Evolutionary conservation across 2,113 vertebrate genomes (phyloP), one percentile per base, ranked within the genome.

Genomic region (Oncorhynchus nerka): DNA sequence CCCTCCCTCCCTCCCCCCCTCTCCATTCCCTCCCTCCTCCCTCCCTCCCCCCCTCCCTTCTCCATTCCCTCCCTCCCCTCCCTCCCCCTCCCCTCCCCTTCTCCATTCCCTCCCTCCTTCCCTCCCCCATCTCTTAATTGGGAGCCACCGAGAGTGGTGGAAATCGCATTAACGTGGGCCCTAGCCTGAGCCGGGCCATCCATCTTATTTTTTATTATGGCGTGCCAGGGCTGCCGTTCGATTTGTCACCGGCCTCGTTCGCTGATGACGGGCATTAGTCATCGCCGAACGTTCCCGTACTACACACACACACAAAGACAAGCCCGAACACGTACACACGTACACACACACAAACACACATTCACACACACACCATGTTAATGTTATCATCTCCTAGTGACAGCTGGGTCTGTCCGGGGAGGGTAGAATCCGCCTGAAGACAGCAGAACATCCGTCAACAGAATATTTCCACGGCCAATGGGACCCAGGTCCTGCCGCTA

Each of bases 161-260:
- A 97, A 97, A 97, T 96, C 94, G 89, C 93, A 95, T 97, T 95
- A 95, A 95, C 95, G 94, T 89, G 91, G 81, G 91, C 89, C 95
- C 95, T 93, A 93, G 94, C 94, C 94, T 93, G 93, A 88, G 90
- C 92, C 94, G 91, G 91, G 93, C 95, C 95, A 99, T 99, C 96
- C 96, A 98, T 99, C 97, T 98, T 97, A 95, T 97, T 97, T 98
- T 98, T 99, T 98, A 99, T 99, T 99, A 97, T 97, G 95, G 96
- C 95, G 96, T 97, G 97, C 97, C 97, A 96, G 96, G 97, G 96
- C 97, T 96, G 96, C 96, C 94, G 94, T 96, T 95, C 95, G 95
- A 99, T 99, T 98, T 98, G 97, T 99, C 97, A 99, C 96, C 94
- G 94, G 96, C 97, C 97, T 98, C 96, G 97, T 99, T 99, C 97